A percentile compares a stretch with the other conserved stretches of the same genome.
Evolutionary conservation across 2,888 invertebrate species (phyloP).

Genomic region (Cheilosia variabilis): DNA sequence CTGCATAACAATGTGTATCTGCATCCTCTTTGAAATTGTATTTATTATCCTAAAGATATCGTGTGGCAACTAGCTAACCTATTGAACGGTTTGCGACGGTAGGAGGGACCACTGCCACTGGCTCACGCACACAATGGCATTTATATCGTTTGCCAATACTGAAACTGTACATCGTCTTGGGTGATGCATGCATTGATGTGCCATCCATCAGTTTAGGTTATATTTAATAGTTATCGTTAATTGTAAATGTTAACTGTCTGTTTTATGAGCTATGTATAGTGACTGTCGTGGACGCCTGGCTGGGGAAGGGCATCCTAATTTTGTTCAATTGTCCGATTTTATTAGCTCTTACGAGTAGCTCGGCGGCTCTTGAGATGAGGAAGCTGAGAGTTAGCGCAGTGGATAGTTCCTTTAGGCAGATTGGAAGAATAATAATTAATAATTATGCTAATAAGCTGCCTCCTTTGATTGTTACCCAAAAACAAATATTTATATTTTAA

Average conservation of each 20-base stretch:
- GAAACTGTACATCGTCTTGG: neutral
- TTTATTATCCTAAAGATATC: slow-evolving; percentile 40
- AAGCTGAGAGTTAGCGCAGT: neutral
- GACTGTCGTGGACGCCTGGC: neutral
- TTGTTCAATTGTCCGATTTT: neutral
- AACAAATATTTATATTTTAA: no score
- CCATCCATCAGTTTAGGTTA: slow-evolving; percentile 11
- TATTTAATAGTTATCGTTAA: slow-evolving; percentile 40
- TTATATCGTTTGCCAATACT: slow-evolving; percentile 12
- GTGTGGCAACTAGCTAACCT: slow-evolving; percentile 19
- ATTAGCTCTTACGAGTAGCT: neutral
- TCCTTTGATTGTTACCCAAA: no score
- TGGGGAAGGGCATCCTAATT: neutral
- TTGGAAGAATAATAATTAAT: no score
- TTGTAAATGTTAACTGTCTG: slow-evolving; percentile 1
- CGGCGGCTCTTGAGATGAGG: neutral
- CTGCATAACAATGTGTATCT: slow-evolving; percentile 45
- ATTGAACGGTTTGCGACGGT: neutral
- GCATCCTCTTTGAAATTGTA: slow-evolving; percentile 40
- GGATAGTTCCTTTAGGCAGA: neutral
- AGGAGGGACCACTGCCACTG: neutral
- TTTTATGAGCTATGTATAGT: slow-evolving; percentile 8
- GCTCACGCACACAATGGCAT: neutral
- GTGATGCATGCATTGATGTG: neutral
- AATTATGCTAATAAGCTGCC: no score